Evolutionary conservation across 2,797 vertebrate genomes (phyloP), one percentile per base, ranked within the genome.

Genomic region (Sciurus carolinensis): DNA sequence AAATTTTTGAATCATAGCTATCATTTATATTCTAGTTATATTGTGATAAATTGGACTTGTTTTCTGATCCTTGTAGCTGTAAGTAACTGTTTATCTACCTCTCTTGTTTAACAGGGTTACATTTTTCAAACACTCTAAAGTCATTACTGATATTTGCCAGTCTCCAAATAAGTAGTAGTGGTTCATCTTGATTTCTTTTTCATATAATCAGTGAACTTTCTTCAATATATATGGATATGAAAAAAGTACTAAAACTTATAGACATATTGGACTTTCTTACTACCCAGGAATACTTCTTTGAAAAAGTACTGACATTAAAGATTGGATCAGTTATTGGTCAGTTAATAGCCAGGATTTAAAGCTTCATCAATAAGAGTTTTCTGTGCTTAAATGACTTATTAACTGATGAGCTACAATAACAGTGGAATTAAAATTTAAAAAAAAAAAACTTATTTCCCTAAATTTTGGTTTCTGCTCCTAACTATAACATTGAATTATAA

Each of bases 391-490:
- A 54, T 17, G 36, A 94, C 87, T 83, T 82, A 36, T 82, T 97
- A 91, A 81, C 59, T 96, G 54, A 50, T 81, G 39, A 92, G 28
- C 87, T 26, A 95, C 8, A 81, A 15, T 59, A 85, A 84, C 33
- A 85, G 47, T 87, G 44, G 14, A 79, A 76, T 96, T 87, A 67
- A 89, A 57, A 52, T 83, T 71, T 3, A 62, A 75, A 64, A 87
- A 83, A 36, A 6, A 88, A 69, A 69, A 90, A 84, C 28, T 87
- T 72, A 26, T 85, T 95, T 88, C 39, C 87, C 33, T 95, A 50
- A 64, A 44, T 90, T 93, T 95, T 91, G 92, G 28, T 72, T 96
- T 84, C 24, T 95, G 3, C n/a, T 76, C 89, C 64, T 96, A 64
- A 87, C 6, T 59, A 2, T 95, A 69, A 86, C 33, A 85, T 79